Percentiles rank a stretch among this genome's conserved stretches.
phyloP scores from a whole-genome alignment of 2,888 invertebrate species.

The Mellilla xanthometata region DNA sequence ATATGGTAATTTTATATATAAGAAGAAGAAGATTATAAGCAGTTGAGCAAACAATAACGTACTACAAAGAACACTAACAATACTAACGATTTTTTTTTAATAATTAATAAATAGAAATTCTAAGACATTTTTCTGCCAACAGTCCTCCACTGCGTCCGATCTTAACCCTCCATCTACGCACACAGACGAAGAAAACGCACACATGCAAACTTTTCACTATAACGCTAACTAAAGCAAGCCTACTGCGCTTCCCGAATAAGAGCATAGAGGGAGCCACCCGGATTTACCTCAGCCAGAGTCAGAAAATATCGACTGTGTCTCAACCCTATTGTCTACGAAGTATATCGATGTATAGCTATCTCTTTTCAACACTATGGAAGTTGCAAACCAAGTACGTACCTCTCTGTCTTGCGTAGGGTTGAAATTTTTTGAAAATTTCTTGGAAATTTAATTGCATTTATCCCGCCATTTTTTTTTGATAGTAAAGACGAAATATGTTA shows the following conservation, averaged over 20 bases:
- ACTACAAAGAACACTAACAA: no score
- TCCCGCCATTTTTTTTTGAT: no score
- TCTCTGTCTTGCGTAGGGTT: conserved; percentile 33
- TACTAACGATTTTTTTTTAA: no score
- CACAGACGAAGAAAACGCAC: conserved; percentile 30
- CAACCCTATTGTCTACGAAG: conserved; percentile 40
- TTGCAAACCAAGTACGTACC: conserved; percentile 14
- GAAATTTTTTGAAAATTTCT: no score
- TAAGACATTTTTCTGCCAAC: conserved; percentile 41
- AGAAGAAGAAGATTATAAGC: no score
- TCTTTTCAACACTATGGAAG: conserved; percentile 30
- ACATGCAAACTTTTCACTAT: conserved; percentile 17
- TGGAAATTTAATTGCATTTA: no score
- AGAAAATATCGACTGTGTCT: conserved; percentile 37
- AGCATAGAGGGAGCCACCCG: conserved; percentile 45
- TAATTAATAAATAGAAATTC: background rate
- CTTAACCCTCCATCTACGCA: conserved; percentile 59
- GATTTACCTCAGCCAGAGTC: conserved; percentile 6
- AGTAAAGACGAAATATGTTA: no score
- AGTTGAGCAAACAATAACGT: no score
- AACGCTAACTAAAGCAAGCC: conserved; percentile 32
- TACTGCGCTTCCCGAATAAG: conserved; percentile 36
- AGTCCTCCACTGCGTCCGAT: conserved; percentile 60
- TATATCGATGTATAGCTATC: conserved; percentile 41
- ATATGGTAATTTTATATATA: no score